Evolutionary conservation across 2,113 vertebrate species (phyloP), one percentile per base, ranked within the genome.

Genomic region (Daubentonia madagascariensis): DNA sequence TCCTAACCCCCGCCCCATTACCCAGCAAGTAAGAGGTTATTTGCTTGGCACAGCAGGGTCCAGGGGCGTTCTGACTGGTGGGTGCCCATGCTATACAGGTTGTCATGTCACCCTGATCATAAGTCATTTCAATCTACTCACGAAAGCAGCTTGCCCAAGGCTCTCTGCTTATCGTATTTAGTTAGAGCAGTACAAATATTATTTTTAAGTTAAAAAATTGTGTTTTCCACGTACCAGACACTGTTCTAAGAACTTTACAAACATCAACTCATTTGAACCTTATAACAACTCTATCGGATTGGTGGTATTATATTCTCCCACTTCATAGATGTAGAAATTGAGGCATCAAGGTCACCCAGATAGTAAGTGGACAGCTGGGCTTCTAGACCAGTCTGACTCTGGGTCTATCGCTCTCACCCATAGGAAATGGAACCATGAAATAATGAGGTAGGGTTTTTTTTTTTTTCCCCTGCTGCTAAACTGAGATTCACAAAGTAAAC

Each of bases 51-150:
- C 22, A 30, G 28, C 43, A 43, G 79, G 40, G 40, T 10, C 35
- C 43, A 23, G 32, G 40, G 4, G 61, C 48, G 10, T 48, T 79
- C 54, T 17, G 22, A 48, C 12, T 2, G 28, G 6, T 0, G 32
- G 23, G 2, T 37, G 17, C 1, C 4, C 1, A 3, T 4, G 23
- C 25, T 23, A 12, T 12, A 16, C 11, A 23, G 30, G 52, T 25
- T 45, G 25, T 65, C 83, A 32, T 23, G 25, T 75, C 48, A 65
- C 13, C 6, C 30, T 10, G 17, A 12, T 70, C 18, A 37, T n/a
- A 80, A 78, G 50, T 78, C 61, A 73, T 23, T 37, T 52, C 22
- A 20, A 3, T 48, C 28, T 37, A 63, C 30, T 76, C 25, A 7
- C 3, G 54, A 86, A 40, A 89, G 48, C 67, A 59, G 59, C 30